These are phyloP conservation scores for Capra hircus DNA, from an alignment of 2,113 vertebrate species.

Conservation along the genomic window DNA sequence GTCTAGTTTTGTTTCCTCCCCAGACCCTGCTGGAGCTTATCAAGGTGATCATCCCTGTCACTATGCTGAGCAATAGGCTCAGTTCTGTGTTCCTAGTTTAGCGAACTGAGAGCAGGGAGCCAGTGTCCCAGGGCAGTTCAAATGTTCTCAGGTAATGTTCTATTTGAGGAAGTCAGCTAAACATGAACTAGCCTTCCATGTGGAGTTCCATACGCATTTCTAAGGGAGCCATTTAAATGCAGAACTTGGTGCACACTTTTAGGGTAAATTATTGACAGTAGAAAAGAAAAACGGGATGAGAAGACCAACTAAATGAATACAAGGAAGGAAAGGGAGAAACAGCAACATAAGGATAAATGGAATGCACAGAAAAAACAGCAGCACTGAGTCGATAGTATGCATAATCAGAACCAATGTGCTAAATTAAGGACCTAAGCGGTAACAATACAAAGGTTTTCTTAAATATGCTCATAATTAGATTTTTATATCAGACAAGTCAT, in stretches of 20 bases:
- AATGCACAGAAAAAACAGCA: not conserved
- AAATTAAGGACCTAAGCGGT: not conserved
- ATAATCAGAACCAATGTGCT: not conserved
- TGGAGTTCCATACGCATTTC: not conserved
- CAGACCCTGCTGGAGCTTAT: not conserved
- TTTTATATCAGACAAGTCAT: not conserved
- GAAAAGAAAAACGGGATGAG: not conserved
- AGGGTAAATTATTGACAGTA: not conserved
- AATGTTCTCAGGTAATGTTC: not conserved
- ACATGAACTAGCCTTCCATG: not conserved
- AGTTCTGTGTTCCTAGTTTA: not conserved
- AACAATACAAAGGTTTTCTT: not conserved
- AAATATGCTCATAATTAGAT: not conserved
- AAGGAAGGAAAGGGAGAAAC: not conserved
- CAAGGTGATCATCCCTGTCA: too few relatives aligned
- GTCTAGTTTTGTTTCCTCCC: not conserved
- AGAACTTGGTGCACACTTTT: not conserved
- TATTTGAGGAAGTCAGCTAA: not conserved
- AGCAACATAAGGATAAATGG: not conserved
- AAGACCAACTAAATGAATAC: not conserved
- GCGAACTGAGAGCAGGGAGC: not conserved
- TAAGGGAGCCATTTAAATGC: not conserved
- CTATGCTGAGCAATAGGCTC: not conserved
- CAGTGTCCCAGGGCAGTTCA: not conserved
- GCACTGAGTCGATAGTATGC: not conserved